Evolutionary conservation across 1,140 invertebrate genomes (phyloP), one percentile per base, ranked within the genome.

Genomic region (Melitaea cinxia): DNA sequence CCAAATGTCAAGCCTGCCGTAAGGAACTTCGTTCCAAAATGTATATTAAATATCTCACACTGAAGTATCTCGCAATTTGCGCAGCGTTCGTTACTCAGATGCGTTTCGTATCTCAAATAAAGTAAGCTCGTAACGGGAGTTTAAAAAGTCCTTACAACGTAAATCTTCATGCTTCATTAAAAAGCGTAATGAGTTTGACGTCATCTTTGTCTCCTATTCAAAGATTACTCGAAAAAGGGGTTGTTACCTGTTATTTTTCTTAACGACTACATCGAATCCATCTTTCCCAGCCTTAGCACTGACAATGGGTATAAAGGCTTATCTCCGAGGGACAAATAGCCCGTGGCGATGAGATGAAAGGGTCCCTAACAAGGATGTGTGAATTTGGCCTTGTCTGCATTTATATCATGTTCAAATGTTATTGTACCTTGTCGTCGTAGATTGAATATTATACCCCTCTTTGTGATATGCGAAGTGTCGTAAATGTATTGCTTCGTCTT

Each of bases 321-420:
- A 72, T 74, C 69, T 66, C 63, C 42, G 57, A 70, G 61, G 74
- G 74, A 70, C 71, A 72, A 78, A 78, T 73, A 72, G 76, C 76
- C 73, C 47, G 59, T 65, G 74, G 71, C 63, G 54, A 52, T 49
- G 65, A 65, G 68, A 68, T 71, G 68, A 71, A 74, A 74, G 68
- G 68, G 68, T 65, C 72, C 63, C 66, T 74, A 65, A 68, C 68
- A 65, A 37, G 54, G 72, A 71, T 57, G 68, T 71, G 72, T 57
- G 65, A 70, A 70, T 66, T 67, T 49, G 6, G 60, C 62, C 56
- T 61, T 60, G 65, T 68, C 70, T 68, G 54, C 54, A 65, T 64
- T 56, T 56, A 64, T 65, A 68, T 74, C 62, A 66, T 74, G 68
- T 61, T 65, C 58, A 49, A 63, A 65, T 69, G 65, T 65, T 65